These are phyloP conservation scores for Tetragnatha montana DNA, from an alignment of 2,888 invertebrate species.

Conservation along the genomic window DNA sequence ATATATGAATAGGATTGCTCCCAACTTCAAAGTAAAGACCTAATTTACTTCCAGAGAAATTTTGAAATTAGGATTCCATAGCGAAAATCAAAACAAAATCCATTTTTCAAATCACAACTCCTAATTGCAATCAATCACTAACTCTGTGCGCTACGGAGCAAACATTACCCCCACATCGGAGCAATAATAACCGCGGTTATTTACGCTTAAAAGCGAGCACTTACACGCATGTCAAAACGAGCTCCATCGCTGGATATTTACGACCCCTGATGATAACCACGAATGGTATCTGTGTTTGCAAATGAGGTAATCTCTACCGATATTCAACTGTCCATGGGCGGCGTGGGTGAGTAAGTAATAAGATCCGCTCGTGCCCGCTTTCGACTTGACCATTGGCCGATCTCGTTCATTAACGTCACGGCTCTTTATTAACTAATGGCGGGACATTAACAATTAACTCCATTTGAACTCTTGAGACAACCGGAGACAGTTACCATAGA, in stretches of 20 bases:
- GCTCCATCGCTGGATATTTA: conserved; percentile 21
- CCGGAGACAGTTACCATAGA: conserved; percentile 67
- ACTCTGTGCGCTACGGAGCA: not conserved
- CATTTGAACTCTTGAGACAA: conserved; percentile 69
- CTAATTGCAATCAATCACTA: not conserved
- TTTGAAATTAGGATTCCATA: too few species aligned
- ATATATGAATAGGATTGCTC: too few species aligned
- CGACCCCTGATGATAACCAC: conserved; percentile 24
- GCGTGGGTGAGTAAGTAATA: conserved; percentile 64
- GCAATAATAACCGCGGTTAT: not conserved
- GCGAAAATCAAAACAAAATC: too few species aligned
- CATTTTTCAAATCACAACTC: too few species aligned
- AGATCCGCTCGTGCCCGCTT: conserved; percentile 50
- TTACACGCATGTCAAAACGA: conserved; percentile 37
- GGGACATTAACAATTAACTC: conserved; percentile 71
- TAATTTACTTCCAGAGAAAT: too few species aligned
- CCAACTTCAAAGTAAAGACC: too few species aligned
- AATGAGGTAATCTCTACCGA: conserved; percentile 52
- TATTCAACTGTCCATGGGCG: conserved; percentile 27
- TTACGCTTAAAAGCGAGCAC: conserved; percentile 18
- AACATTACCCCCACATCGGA: not conserved
- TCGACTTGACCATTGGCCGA: conserved; percentile 56
- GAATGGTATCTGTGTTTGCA: conserved; percentile 52
- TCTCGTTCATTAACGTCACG: conserved; percentile 59
- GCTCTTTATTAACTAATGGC: conserved; percentile 70